phyloP scores from a whole-genome alignment of 2,888 invertebrate species.

The Tenthredo scrophulariae region DNA sequence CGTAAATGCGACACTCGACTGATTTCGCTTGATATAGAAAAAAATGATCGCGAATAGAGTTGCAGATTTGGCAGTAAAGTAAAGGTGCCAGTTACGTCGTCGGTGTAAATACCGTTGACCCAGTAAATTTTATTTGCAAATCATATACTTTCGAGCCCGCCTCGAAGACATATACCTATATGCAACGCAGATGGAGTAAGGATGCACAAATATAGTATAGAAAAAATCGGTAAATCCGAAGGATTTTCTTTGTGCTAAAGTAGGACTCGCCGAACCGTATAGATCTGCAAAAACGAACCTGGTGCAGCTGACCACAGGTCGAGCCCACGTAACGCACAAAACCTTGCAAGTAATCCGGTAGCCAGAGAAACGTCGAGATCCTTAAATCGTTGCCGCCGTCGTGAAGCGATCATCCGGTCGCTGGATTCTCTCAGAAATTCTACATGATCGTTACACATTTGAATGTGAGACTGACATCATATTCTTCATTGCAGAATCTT shows the following conservation, averaged over 20 bases:
- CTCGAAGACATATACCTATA: background rate
- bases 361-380: slow-evolving; percentile 16
- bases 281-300: slow-evolving; percentile 8
- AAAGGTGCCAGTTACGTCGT: background rate
- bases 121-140: background rate
- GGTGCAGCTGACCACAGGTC: slow-evolving; percentile 47
- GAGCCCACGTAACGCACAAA: slow-evolving; percentile 44
- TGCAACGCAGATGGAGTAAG: slow-evolving; percentile 1
- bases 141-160: background rate
- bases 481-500: background rate
- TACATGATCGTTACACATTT: background rate
- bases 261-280: background rate
- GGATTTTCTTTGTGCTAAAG: slow-evolving; percentile 10
- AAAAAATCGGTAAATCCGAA: slow-evolving; percentile 1
- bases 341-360: slow-evolving; percentile 30
- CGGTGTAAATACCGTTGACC: background rate
- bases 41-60: background rate
- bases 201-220: background rate
- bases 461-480: background rate
- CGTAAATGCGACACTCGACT: slow-evolving; percentile 36
- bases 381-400: slow-evolving; percentile 15
- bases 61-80: slow-evolving; percentile 7
- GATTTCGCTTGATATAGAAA: slow-evolving; percentile 21
- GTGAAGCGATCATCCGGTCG: slow-evolving; percentile 34
- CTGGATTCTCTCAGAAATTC: background rate